Conservation (phyloP, 2,888 invertebrate genomes). For the Macaria liturata region DNA sequence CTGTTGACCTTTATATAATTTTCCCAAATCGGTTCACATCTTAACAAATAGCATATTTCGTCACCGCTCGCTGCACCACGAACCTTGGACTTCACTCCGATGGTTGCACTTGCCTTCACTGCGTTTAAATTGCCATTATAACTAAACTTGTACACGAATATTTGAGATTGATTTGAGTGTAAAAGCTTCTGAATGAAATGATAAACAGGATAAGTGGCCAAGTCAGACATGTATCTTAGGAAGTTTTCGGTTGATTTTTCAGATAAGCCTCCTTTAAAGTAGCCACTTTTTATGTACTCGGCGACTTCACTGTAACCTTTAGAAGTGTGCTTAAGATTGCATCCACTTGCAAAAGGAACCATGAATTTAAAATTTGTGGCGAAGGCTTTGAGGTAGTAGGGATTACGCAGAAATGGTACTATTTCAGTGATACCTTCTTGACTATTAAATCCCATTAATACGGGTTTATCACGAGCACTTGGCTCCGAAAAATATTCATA, state of each 20-base stretch:
- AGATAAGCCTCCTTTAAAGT: constrained; percentile 56
- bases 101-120: constrained; percentile 59
- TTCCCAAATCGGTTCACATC: constrained; percentile 70
- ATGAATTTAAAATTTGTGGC: constrained; percentile 62
- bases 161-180: constrained; percentile 40
- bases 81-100: constrained; percentile 46
- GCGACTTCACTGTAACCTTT: constrained; percentile 52
- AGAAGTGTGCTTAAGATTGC: constrained; percentile 55
- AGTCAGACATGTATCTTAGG: constrained; percentile 70
- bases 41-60: constrained; percentile 75
- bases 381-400: constrained; percentile 58
- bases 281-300: constrained; percentile 55
- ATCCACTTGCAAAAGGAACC: constrained; percentile 66
- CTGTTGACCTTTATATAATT: constrained; percentile 53
- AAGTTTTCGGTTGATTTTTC: constrained; percentile 58
- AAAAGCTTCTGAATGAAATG: constrained; percentile 63
- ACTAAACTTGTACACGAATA: constrained; percentile 76
- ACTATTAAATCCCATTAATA: constrained; percentile 77
- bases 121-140: constrained; percentile 68
- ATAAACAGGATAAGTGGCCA: constrained; percentile 69
- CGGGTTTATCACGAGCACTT: constrained; percentile 50
- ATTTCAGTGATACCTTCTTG: constrained; percentile 76
- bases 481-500: constrained; percentile 41
- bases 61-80: constrained; percentile 76
- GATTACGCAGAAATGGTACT: constrained; percentile 67